Conservation (phyloP, 2,797 vertebrate species). For the Enteromius paludinosus region DNA sequence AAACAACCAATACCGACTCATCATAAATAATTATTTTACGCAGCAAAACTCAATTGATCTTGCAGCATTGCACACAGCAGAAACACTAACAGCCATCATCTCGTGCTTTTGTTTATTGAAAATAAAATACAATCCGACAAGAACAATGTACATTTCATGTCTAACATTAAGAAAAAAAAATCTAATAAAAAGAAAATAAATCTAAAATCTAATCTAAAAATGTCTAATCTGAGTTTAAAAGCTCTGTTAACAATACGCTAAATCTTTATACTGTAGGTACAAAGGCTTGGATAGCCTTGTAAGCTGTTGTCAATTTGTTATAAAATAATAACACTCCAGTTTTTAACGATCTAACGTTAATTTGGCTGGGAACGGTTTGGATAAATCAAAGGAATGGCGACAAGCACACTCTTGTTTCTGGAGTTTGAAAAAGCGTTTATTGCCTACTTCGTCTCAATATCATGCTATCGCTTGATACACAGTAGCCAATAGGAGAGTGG, state of each 20-base stretch:
- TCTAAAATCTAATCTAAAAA: conserved; percentile 24
- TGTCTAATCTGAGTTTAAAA: conserved; percentile 16
- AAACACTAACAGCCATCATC: conserved; percentile 64
- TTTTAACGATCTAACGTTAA: conserved; percentile 11
- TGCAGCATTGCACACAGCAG: conserved; percentile 50
- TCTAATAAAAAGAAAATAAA: neutral
- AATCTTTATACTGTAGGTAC: conserved; percentile 13
- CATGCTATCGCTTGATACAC: conserved; percentile 59
- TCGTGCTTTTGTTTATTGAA: conserved; percentile 78
- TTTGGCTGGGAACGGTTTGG: neutral
- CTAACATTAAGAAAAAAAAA: conserved; percentile 63
- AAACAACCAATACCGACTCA: neutral
- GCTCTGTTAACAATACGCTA: conserved; percentile 21
- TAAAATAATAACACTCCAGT: conserved; percentile 27
- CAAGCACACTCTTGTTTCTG: conserved; percentile 62
- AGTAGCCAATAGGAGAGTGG: conserved; percentile 47
- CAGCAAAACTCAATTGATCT: neutral
- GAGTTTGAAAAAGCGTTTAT: conserved; percentile 80
- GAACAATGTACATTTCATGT: conserved; percentile 67
- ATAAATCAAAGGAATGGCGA: conserved; percentile 65
- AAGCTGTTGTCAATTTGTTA: neutral
- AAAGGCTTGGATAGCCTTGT: conserved; percentile 25
- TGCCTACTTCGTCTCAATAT: conserved; percentile 76
- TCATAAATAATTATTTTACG: neutral
- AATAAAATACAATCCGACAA: conserved; percentile 74